Conservation (phyloP, 2,113 vertebrate species). For the Lycaon pictus region DNA sequence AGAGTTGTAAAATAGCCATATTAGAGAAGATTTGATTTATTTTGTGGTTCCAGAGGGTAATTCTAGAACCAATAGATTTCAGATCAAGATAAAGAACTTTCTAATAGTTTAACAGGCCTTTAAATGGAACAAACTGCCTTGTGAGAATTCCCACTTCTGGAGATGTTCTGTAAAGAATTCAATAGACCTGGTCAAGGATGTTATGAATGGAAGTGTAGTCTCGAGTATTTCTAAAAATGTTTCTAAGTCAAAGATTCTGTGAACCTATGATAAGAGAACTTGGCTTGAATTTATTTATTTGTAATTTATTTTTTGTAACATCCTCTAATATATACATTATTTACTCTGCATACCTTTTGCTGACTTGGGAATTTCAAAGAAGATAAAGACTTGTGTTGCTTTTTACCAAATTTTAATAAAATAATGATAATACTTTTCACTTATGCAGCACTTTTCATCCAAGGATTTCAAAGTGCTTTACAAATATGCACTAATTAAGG, state of each 20-base stretch:
- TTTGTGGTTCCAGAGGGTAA: neutral
- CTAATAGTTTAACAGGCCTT: neutral
- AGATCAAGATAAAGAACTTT: neutral
- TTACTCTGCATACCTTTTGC: conserved; percentile 32
- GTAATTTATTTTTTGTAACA: neutral
- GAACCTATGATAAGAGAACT: neutral
- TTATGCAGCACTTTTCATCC: conserved; percentile 81
- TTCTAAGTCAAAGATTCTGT: neutral
- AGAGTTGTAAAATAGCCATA: neutral
- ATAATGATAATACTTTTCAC: conserved; percentile 78
- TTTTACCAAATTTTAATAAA: conserved; percentile 60
- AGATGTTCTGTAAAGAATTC: neutral
- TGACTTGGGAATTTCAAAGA: conserved; percentile 52
- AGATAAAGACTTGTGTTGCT: conserved; percentile 37
- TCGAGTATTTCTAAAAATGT: conserved; percentile 4
- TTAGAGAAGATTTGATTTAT: neutral
- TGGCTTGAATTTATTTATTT: neutral
- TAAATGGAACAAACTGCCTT: neutral
- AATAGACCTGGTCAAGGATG: neutral
- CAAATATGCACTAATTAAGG: conserved; percentile 80
- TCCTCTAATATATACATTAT: neutral
- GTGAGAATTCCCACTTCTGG: neutral
- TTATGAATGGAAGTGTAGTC: neutral
- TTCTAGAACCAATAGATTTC: neutral
- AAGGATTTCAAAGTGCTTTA: conserved; percentile 83